Base-by-base conservation (phyloP, 2,888 invertebrate species). In the Malthinus flaveolus region DNA sequence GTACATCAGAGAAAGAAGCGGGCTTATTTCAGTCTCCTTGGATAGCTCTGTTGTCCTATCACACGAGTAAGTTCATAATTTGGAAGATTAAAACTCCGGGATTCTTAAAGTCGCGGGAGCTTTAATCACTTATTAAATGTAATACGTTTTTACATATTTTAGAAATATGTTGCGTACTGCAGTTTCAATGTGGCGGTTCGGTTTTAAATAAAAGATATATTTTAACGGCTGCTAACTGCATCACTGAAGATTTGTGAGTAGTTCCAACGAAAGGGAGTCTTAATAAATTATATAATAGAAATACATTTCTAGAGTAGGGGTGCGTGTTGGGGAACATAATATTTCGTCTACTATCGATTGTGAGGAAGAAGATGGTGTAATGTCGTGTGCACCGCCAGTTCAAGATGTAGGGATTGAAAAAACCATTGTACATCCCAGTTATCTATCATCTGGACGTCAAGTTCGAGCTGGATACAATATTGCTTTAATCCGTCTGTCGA, bases 11-110 rank as follows among this genome's bases (percentile, higher is more conserved):
- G 3, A 32, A 32, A 7, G 10, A 11, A 11, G 42, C 42, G 1
- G 33, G 6, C 0, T 72, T 88, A 1, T 83, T 80, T 31, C 87
- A 90, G 67, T 88, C 84, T 78, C 91, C 90, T 0, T 91, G 90
- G 90, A 87, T 91, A 88, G 89, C 86, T 0, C 76, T 90, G 2
- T 74, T 91, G 13, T 83, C 84, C 1, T 91, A 89, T 61, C 63
- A 71, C 10, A 73, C 71, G 35, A 66, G 75, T 59, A 34, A 54
- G 1, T 59, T n/a, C n/a, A n/a, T n/a, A n/a, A n/a, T n/a, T 75
- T 13, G 59, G 68, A 44, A 53, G 71, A 49, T 77, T 91, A 88
- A 88, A 86, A 0, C 76, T 90, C 1, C 74, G 91, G 12, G 83
- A 84, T 1, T 91, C 89, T 62, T 63, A 72, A 11, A 73, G 71